phyloP scores from a whole-genome alignment of 2,113 vertebrate genomes.

The Marmota monax region DNA sequence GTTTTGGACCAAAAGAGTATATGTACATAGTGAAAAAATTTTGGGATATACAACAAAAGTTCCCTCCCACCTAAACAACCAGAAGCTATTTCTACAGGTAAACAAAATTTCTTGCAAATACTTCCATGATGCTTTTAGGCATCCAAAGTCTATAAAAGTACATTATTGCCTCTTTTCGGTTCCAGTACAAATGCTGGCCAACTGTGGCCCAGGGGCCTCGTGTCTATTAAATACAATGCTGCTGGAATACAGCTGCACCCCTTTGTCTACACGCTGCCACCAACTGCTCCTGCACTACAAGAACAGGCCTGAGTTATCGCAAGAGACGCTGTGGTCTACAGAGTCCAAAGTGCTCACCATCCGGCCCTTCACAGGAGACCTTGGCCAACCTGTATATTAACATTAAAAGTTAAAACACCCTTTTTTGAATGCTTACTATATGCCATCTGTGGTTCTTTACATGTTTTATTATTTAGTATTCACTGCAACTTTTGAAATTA shows the following conservation, averaged over 20 bases:
- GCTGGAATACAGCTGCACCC: neutral
- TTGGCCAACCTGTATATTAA: neutral
- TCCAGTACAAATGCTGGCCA: neutral
- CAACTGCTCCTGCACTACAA: neutral
- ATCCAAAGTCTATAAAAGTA: neutral
- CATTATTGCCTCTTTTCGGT: neutral
- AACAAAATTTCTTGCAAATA: neutral
- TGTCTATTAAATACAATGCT: no score
- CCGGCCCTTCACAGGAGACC: no score
- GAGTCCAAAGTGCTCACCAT: neutral
- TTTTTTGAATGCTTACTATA: neutral
- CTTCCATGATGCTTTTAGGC: neutral
- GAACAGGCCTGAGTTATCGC: neutral
- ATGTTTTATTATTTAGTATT: neutral
- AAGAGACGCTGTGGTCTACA: neutral
- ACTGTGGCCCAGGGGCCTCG: no score
- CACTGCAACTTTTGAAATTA: neutral
- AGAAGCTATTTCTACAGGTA: neutral
- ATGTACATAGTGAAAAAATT: neutral
- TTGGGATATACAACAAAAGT: neutral
- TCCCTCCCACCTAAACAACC: neutral
- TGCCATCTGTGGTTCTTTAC: neutral
- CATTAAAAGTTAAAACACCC: neutral
- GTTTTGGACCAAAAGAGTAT: no score
- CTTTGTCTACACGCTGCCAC: rapidly evolving